These are phyloP conservation scores for Odontothrips loti DNA, from an alignment of 2,888 invertebrate species.

Conservation along the genomic window DNA sequence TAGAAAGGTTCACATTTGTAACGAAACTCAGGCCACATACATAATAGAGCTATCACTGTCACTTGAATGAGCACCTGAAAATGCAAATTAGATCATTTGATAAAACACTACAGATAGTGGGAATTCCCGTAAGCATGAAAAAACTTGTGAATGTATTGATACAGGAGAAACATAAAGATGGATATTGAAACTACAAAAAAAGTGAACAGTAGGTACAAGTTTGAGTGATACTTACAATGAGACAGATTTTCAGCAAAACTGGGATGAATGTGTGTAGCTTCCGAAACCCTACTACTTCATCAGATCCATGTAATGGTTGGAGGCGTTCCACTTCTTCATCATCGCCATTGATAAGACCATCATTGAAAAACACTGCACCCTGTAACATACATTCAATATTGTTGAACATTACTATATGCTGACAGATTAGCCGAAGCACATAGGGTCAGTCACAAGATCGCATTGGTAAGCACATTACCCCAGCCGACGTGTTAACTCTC, in stretches of 20 bases:
- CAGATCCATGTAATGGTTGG: slow-evolving; percentile 43
- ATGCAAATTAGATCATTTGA: not conserved
- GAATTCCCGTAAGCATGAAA: not conserved
- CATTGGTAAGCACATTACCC: slow-evolving; percentile 39
- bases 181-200: too few species aligned
- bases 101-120: not conserved
- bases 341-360: slow-evolving; percentile 45
- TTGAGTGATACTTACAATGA: slow-evolving; percentile 20
- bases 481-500: slow-evolving; percentile 41
- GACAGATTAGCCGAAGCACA: too few species aligned
- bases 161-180: not conserved
- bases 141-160: not conserved
- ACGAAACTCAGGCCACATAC: slow-evolving; percentile 44
- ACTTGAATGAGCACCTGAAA: slow-evolving; percentile 44
- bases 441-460: too few species aligned
- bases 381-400: slow-evolving; percentile 34
- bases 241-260: slow-evolving; percentile 16
- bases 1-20: slow-evolving; percentile 47
- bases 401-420: not conserved
- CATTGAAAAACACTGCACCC: slow-evolving; percentile 45
- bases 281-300: slow-evolving; percentile 43
- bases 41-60: slow-evolving; percentile 45
- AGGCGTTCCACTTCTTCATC: slow-evolving; percentile 42
- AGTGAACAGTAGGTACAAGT: not conserved
- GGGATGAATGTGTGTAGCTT: slow-evolving; percentile 42